These are phyloP conservation scores for Agonum fuliginosum DNA, from an alignment of 2,888 invertebrate species.

Conservation along the genomic window DNA sequence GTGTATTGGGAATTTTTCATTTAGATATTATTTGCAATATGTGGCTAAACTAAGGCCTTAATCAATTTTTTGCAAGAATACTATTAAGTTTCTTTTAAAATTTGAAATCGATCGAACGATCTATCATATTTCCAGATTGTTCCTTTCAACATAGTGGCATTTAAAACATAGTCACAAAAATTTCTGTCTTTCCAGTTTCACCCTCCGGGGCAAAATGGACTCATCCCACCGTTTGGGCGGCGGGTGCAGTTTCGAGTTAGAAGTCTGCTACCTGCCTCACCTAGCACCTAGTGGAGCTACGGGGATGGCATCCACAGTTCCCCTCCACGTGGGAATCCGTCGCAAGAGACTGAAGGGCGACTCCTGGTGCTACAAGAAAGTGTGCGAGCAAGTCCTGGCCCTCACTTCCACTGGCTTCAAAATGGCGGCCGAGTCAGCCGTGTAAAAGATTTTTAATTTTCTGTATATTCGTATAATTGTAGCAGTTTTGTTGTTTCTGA, in stretches of 20 bases:
- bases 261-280: constrained; percentile 77
- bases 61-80: too few relatives aligned
- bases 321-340: constrained; percentile 77
- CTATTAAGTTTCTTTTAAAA: too few relatives aligned
- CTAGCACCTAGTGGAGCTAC: neutral
- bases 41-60: too few relatives aligned
- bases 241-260: constrained; percentile 81
- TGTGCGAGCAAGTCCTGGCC: constrained; percentile 83
- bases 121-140: too few relatives aligned
- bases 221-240: constrained; percentile 67
- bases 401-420: constrained; percentile 71
- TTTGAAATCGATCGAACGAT: too few relatives aligned
- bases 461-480: too few relatives aligned
- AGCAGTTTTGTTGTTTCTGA: too few relatives aligned
- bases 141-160: too few relatives aligned
- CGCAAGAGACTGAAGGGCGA: constrained; percentile 86
- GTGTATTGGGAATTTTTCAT: too few relatives aligned
- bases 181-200: constrained; percentile 73
- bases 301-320: constrained; percentile 65
- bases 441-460: too few relatives aligned
- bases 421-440: constrained; percentile 65
- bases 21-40: too few relatives aligned
- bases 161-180: too few relatives aligned
- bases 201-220: constrained; percentile 79
- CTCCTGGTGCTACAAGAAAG: constrained; percentile 86